Percentiles rank a stretch among this genome's conserved stretches.
Evolutionary conservation across 2,888 invertebrate genomes (phyloP).

Genomic region (Acrobasis repandana): DNA sequence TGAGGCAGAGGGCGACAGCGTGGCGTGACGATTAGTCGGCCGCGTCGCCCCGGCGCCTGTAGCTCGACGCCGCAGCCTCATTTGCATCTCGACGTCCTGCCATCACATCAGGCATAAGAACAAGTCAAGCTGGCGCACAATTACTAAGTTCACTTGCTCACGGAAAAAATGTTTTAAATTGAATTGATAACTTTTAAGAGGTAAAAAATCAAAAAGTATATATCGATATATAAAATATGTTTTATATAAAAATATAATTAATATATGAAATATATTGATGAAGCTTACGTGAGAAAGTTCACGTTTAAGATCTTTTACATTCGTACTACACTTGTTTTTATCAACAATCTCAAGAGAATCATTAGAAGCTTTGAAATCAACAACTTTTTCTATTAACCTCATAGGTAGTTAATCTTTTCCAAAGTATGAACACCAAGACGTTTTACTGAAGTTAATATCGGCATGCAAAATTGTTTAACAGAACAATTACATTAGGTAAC

Average conservation of each 20-base stretch:
- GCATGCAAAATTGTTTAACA: conserved; percentile 51
- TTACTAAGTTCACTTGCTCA: conserved; percentile 1
- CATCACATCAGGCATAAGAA: conserved; percentile 18
- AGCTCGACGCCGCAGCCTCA: conserved; percentile 51
- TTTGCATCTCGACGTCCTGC: conserved; percentile 58
- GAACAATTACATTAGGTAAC: conserved; percentile 75
- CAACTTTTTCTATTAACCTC: neutral
- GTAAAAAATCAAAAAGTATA: too few species aligned
- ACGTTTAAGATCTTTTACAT: too few species aligned
- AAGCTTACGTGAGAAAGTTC: too few species aligned
- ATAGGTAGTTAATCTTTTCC: neutral
- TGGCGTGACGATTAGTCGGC: conserved; percentile 31
- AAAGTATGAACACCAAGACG: neutral
- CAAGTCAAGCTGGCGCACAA: conserved; percentile 12
- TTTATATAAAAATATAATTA: too few species aligned
- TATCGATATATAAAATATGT: too few species aligned
- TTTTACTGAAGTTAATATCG: conserved; percentile 21
- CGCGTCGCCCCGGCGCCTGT: conserved; percentile 51
- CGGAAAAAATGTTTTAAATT: neutral
- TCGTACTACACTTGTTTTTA: too few species aligned
- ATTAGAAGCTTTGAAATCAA: neutral
- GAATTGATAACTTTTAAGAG: neutral
- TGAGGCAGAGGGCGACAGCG: conserved; percentile 17
- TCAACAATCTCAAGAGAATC: too few species aligned
- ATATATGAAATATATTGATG: too few species aligned